Conservation (phyloP, 2,113 vertebrate genomes). For the Apaloderma vittatum region DNA sequence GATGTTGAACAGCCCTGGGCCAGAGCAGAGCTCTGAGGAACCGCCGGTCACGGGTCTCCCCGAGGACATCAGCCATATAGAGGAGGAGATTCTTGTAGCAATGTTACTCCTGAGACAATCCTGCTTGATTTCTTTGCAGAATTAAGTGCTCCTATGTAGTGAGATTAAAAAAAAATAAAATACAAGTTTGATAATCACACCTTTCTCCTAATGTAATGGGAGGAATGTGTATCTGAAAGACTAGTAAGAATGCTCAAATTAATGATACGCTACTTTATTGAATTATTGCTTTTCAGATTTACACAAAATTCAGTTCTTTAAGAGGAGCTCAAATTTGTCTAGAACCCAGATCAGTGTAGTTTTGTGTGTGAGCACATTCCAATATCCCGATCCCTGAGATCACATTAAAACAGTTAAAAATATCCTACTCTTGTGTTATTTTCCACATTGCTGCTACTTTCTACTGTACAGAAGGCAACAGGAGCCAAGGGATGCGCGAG, state of each 20-base stretch:
- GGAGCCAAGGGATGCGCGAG: neutral
- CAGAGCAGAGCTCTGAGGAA: too few species aligned
- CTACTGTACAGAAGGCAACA: neutral
- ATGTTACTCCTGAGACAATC: neutral
- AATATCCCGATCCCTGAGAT: neutral
- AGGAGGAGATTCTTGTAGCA: neutral
- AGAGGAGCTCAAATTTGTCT: neutral
- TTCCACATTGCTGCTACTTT: neutral
- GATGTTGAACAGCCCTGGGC: too few species aligned
- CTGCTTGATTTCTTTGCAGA: neutral
- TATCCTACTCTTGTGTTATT: neutral
- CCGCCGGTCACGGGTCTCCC: too few species aligned
- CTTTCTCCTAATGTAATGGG: neutral
- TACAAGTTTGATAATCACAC: neutral
- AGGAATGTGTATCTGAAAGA: neutral
- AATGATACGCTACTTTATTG: accelerated
- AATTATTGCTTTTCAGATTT: neutral
- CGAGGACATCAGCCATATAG: too few species aligned
- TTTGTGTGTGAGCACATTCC: neutral
- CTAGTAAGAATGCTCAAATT: neutral
- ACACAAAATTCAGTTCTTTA: neutral
- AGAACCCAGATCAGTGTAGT: neutral
- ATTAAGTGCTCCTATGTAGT: accelerated
- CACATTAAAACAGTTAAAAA: neutral
- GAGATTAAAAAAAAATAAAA: neutral